These are phyloP conservation scores for Nasalis larvatus DNA, from an alignment of 2,113 vertebrate species.

Conservation along the genomic window DNA sequence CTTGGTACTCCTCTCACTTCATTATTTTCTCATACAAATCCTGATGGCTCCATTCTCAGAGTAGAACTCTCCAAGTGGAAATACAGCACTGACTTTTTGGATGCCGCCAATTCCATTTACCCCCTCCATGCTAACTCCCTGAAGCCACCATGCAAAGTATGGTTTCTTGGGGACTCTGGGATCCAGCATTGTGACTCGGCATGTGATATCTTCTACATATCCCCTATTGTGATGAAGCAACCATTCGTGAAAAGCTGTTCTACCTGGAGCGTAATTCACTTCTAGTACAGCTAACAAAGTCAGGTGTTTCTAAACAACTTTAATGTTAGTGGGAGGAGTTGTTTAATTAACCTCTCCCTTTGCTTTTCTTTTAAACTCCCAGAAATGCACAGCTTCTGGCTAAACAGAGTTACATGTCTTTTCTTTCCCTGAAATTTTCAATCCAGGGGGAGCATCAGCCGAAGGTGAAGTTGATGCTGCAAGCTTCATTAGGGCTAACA, in stretches of 20 bases:
- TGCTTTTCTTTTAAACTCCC: neutral
- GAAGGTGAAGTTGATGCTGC: neutral
- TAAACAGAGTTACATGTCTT: neutral
- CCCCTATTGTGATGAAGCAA: neutral
- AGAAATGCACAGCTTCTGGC: neutral
- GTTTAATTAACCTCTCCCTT: neutral
- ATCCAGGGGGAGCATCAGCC: neutral
- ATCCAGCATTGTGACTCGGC: neutral
- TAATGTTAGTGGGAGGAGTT: neutral
- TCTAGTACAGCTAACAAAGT: neutral
- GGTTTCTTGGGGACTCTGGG: neutral
- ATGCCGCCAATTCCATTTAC: neutral
- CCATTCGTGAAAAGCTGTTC: neutral
- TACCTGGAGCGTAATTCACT: slow-evolving; percentile 16
- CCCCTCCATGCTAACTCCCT: neutral
- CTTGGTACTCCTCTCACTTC: neutral
- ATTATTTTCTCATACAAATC: neutral
- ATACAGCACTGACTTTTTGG: neutral
- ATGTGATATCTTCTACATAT: neutral
- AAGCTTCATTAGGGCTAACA: neutral
- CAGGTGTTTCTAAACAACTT: neutral
- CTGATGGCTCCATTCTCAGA: neutral
- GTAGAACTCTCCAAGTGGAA: neutral
- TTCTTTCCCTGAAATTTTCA: neutral
- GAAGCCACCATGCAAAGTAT: neutral